Conservation (phyloP, 1,140 invertebrate species). For the Colletes latitarsis region DNA sequence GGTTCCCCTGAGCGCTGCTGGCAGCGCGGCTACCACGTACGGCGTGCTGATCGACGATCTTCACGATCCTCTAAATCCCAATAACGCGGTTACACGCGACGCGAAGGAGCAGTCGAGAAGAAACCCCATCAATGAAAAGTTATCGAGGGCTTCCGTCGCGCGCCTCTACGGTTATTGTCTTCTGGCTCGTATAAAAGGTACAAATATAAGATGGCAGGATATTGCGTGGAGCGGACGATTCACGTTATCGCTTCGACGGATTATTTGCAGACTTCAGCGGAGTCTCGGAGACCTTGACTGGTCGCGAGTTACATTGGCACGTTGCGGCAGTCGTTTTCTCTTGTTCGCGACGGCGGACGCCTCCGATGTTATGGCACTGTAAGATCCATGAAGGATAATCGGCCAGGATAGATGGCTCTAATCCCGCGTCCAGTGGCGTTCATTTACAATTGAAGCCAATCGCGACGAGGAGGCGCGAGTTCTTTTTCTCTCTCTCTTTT, state of each 20-base stretch:
- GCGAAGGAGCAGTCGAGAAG: no score
- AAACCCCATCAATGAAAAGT: no score
- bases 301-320: conserved; percentile 12
- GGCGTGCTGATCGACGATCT: no score
- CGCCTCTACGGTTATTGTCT: neutral
- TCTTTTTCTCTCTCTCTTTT: conserved; percentile 1
- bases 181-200: conserved; percentile 15
- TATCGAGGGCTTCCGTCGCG: neutral
- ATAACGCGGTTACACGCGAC: no score
- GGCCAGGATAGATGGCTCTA: neutral
- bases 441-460: conserved; percentile 35
- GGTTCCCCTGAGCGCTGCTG: conserved; percentile 13
- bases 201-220: conserved; percentile 41
- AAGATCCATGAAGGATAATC: neutral
- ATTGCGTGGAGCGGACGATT: conserved; percentile 21
- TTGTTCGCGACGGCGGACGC: neutral
- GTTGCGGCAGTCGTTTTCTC: conserved; percentile 12
- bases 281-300: conserved; percentile 7
- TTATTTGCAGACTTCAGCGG: conserved; percentile 1
- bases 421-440: neutral
- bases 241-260: conserved; percentile 40
- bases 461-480: conserved; percentile 30
- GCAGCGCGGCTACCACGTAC: conserved; percentile 3
- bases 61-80: no score
- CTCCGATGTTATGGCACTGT: conserved; percentile 50